Evolutionary conservation across 2,888 invertebrate species (phyloP).

Genomic region (Salticus scenicus): DNA sequence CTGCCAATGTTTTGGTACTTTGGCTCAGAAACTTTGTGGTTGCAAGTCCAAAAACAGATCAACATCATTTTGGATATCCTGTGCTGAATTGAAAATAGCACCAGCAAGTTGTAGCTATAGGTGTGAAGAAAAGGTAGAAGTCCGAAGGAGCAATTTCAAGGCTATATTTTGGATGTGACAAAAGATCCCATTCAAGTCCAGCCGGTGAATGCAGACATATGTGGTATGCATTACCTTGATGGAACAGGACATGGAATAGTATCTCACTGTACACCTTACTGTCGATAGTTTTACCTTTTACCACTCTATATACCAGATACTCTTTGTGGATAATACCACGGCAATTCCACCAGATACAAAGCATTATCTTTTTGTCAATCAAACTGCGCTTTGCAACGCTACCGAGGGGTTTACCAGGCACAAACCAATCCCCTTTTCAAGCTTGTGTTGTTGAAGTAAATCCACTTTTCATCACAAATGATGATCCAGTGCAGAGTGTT

Average conservation of each 20-base stretch:
- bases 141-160: neutral
- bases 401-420: neutral
- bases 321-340: constrained; percentile 2
- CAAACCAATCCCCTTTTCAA: neutral
- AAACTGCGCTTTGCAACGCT: neutral
- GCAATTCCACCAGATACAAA: too few species aligned
- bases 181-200: constrained; percentile 2
- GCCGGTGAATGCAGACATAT: neutral
- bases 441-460: neutral
- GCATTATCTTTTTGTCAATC: neutral
- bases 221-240: neutral
- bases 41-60: constrained; percentile 23
- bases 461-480: too few species aligned
- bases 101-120: neutral
- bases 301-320: neutral
- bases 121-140: neutral
- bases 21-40: constrained; percentile 7
- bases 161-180: neutral
- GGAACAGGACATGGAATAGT: neutral
- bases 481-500: too few species aligned
- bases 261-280: neutral
- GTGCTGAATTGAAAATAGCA: constrained; percentile 13
- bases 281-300: neutral
- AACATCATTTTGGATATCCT: neutral
- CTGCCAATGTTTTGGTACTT: constrained; percentile 10